Conservation (phyloP, 2,888 invertebrate species). For the Panopea generosa region DNA sequence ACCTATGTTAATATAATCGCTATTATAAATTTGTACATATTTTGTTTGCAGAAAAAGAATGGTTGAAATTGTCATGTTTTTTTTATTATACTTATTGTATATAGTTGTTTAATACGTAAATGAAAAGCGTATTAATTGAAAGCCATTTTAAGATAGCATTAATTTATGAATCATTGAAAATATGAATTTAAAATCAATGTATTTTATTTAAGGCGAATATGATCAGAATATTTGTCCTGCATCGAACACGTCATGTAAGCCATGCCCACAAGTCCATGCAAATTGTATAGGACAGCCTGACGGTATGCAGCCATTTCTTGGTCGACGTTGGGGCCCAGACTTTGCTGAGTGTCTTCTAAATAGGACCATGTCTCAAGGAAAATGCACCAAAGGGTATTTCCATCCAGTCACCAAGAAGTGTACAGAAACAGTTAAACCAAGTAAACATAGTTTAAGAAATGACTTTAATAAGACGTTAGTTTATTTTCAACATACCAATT, state of each 20-base stretch:
- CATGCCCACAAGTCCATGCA: conserved; percentile 59
- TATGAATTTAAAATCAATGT: too few relatives aligned
- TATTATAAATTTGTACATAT: too few relatives aligned
- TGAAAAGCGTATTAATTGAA: too few relatives aligned
- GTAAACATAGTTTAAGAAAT: conserved; percentile 20
- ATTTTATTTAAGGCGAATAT: conserved; percentile 65
- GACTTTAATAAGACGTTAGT: not conserved
- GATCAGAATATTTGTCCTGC: conserved; percentile 59
- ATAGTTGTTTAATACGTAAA: too few relatives aligned
- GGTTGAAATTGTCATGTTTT: too few relatives aligned
- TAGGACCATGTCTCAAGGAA: conserved; percentile 41
- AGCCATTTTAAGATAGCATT: too few relatives aligned
- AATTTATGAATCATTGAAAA: too few relatives aligned
- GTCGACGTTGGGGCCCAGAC: conserved; percentile 49
- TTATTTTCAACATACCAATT: too few relatives aligned
- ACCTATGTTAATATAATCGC: too few relatives aligned
- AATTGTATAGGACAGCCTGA: conserved; percentile 50
- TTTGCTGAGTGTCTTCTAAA: conserved; percentile 53
- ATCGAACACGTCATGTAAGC: conserved; percentile 53
- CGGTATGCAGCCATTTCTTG: conserved; percentile 52
- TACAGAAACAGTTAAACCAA: conserved; percentile 36
- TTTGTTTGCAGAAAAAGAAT: too few relatives aligned
- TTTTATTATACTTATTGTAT: too few relatives aligned
- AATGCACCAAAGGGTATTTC: conserved; percentile 37
- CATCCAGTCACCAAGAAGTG: conserved; percentile 50